These are phyloP conservation scores for Acanthurus leucopareius DNA, from an alignment of 2,797 vertebrate species.

Conservation along the genomic window DNA sequence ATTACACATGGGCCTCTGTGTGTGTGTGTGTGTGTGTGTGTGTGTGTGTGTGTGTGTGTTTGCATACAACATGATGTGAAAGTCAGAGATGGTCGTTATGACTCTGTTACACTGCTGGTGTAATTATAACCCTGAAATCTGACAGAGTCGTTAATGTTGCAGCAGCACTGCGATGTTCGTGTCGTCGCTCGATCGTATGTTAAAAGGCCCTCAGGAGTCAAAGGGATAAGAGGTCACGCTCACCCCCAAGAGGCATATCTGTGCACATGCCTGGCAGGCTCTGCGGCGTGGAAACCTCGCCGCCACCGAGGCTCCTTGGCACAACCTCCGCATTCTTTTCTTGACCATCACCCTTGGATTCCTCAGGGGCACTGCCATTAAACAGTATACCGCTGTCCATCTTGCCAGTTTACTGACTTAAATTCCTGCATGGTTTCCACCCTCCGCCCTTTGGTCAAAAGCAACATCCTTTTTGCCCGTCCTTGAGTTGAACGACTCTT, in stretches of 20 bases:
- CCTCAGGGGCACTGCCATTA: slow-evolving; percentile 77
- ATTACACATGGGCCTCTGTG: background rate
- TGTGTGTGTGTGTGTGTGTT: background rate
- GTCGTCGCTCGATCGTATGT: no score
- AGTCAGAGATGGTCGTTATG: slow-evolving; percentile 3
- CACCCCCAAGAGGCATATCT: slow-evolving; percentile 55
- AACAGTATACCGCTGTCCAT: slow-evolving; percentile 70
- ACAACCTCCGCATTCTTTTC: slow-evolving; percentile 75
- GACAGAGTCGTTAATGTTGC: slow-evolving; percentile 43
- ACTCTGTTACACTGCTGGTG: slow-evolving; percentile 15
- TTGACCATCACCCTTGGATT: slow-evolving; percentile 82
- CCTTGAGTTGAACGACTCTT: slow-evolving; percentile 59
- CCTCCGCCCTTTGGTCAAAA: slow-evolving; percentile 74
- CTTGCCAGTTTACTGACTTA: slow-evolving; percentile 72
- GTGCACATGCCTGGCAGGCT: slow-evolving; percentile 58
- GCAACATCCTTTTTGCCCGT: slow-evolving; percentile 62
- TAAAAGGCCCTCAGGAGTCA: no score
- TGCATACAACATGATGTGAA: slow-evolving; percentile 4
- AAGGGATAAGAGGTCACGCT: slow-evolving; percentile 61
- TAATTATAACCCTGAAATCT: slow-evolving; percentile 48
- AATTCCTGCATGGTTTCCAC: slow-evolving; percentile 78
- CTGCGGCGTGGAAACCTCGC: slow-evolving; percentile 71
- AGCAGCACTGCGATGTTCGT: slow-evolving; percentile 2
- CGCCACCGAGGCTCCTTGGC: slow-evolving; percentile 77
- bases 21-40: background rate